These are phyloP conservation scores for Listronotus bonariensis DNA, from an alignment of 1,140 invertebrate species.

Conservation along the genomic window DNA sequence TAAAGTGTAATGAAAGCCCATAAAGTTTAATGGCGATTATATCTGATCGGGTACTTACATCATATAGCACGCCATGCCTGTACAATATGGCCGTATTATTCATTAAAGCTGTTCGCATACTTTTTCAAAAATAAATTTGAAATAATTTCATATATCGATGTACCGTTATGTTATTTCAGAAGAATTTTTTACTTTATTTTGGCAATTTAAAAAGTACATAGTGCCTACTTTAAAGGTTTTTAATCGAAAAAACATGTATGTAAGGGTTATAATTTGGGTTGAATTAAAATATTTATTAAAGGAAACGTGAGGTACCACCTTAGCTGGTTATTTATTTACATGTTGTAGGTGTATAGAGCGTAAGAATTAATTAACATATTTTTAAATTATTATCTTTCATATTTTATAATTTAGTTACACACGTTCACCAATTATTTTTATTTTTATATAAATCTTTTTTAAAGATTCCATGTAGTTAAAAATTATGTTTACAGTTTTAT, in stretches of 20 bases:
- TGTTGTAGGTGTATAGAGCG: too few species aligned
- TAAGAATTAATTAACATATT: too few species aligned
- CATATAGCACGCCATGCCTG: conserved; percentile 25
- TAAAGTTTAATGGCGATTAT: conserved; percentile 29
- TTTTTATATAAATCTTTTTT: too few species aligned
- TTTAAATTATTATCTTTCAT: too few species aligned
- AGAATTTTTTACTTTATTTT: conserved; percentile 14
- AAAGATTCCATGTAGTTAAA: too few species aligned
- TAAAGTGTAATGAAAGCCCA: conserved; percentile 31
- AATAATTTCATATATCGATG: conserved; percentile 5
- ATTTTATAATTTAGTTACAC: too few species aligned
- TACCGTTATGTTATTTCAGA: conserved; percentile 17
- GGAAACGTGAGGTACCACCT: too few species aligned
- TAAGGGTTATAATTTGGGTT: background rate
- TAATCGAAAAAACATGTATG: conserved; percentile 6
- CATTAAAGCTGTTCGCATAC: conserved; percentile 16
- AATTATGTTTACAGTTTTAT: too few species aligned
- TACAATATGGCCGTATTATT: conserved; percentile 8
- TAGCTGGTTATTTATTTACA: too few species aligned
- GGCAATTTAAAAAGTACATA: conserved; percentile 2
- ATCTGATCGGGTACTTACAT: conserved; percentile 32
- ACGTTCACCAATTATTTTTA: too few species aligned
- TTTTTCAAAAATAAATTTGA: conserved; percentile 14
- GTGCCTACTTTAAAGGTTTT: background rate
- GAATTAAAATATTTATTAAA: too few species aligned